Percentiles rank a stretch among this genome's conserved stretches.
Conservation (phyloP, 1,140 invertebrate genomes). For the Drosophila murphyi region DNA sequence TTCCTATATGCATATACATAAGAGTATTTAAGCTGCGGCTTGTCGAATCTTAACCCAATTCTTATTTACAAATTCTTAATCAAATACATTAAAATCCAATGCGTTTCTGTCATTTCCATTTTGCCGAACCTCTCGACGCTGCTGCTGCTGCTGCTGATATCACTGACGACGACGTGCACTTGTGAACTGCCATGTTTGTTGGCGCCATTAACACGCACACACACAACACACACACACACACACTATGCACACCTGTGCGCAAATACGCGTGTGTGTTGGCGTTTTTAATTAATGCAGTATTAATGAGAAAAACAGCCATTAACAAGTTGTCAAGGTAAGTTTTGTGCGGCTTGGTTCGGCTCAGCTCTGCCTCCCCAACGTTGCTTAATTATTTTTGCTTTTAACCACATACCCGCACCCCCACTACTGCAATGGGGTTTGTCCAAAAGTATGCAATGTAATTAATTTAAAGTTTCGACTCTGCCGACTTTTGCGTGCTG, state of each 20-base stretch:
- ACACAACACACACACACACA: constrained; percentile 27
- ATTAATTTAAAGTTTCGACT: constrained; percentile 72
- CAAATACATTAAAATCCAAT: constrained; percentile 61
- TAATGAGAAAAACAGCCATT: constrained; percentile 90
- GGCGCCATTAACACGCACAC: constrained; percentile 85
- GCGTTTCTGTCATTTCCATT: constrained; percentile 21
- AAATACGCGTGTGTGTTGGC: constrained; percentile 46
- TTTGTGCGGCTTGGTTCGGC: constrained; percentile 43
- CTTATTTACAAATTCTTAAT: constrained; percentile 34
- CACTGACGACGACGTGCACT: constrained; percentile 50
- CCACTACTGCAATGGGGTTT: background rate
- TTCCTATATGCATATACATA: background rate
- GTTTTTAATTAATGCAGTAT: constrained; percentile 89
- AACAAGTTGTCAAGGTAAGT: constrained; percentile 88
- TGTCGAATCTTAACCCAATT: constrained; percentile 11
- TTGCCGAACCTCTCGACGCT: constrained; percentile 9
- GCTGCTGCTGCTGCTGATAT: constrained; percentile 22
- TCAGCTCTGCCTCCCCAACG: constrained; percentile 16
- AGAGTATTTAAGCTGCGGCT: background rate
- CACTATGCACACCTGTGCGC: constrained; percentile 11
- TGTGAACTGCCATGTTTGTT: constrained; percentile 66
- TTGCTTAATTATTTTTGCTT: constrained; percentile 76
- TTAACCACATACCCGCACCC: constrained; percentile 23
- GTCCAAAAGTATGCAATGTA: constrained; percentile 37
- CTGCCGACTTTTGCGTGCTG: constrained; percentile 58